Evolutionary conservation across 92 coral and sea anemone genomes (phyloP), one percentile per base, ranked within the genome.

Genomic region (Zoanthus solanderi): DNA sequence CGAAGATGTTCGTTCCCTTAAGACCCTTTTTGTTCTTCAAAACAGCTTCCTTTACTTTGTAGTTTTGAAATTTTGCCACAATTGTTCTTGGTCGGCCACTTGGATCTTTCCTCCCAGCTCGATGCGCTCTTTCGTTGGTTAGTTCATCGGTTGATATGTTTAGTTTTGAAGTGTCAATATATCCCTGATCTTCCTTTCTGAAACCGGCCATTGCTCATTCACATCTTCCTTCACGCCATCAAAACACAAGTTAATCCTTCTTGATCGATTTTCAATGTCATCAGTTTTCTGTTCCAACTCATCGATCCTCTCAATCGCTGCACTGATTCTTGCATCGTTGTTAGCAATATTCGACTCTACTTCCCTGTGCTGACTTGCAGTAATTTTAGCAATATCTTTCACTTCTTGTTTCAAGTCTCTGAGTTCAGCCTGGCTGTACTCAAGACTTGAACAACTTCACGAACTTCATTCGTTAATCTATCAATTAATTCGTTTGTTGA

Each of bases 1-100:
- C 76, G 69, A 65, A 87, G 10, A 79, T 46, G 48, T 87, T 79
- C 34, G 86, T 78, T 46, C 86, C 90, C 48, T 79, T 78, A 18
- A 87, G 75, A 16, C 46, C 46, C 54, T 79, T 87, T 69, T 68
- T 79, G 66, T 79, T 72, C 16, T 78, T 79, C 46, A 87, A 17
- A 18, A 76, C 56, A n/a, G 23, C 56, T 61, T 87, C 69, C 50
- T 83, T 46, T 13, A 42, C 47, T 57, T 87, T 76, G 72, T 72
- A 48, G 30, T 44, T 31, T 52, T n/a, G 42, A 77, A 77, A 63
- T 50, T 87, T 87, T 17, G 78, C 78, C 60, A 76, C 84, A 42
- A 78, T 66, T 29, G 84, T 2, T 50, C 85, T 57, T 8, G 85
- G 85, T 47, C 65, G 78, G 34, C 50, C 56, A 50, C n/a, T 8